Base-by-base conservation (phyloP, 2,113 vertebrate genomes). In the Poicephalus gulielmi region DNA sequence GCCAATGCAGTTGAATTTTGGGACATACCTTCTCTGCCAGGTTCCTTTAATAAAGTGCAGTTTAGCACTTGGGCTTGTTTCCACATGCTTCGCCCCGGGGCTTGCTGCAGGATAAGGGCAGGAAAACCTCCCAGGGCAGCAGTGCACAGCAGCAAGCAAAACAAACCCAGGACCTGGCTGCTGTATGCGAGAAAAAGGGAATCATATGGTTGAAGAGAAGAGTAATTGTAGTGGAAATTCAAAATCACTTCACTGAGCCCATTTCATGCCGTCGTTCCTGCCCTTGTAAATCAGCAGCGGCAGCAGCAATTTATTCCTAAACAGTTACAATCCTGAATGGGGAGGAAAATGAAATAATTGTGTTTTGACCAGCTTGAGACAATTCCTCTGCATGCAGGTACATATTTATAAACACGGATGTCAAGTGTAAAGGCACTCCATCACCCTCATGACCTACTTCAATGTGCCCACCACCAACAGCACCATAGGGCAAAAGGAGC, bases 201-300 rank as follows among this genome's bases (percentile, higher is more conserved):
- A 97, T 98, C 97, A 94, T 92, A 97, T 93, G 97, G 96, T 97
- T 97, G 97, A 97, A 96, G 92, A 94, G 96, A 98, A 95, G 86
- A 93, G 95, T 98, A 98, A 98, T 97, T 98, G 97, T 94, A 97
- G 96, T 95, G 97, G 97, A 98, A 98, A 98, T 97, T 96, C 97
- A 95, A 78, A 97, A 97, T 97, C 97, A 97, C 96, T 97, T 96
- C 97, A 93, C 95, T 83, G 96, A 98, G 96, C 97, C 96, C 96
- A 96, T 94, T 98, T 97, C 95, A 96, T 95, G 93, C 95, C 71
- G 64, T 86, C 24, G 9, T 85, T 97, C 97, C 95, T 96, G 96
- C 96, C 94, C 97, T 95, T 96, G 95, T 92, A 97, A 98, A 97
- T 98, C 97, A 97, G 85, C 94, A 79, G 67, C 92, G 35, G 69